Percentiles rank a stretch among this genome's conserved stretches.
These are phyloP conservation scores for Cantharis rustica DNA, from an alignment of 2,888 invertebrate genomes.

Conservation along the genomic window DNA sequence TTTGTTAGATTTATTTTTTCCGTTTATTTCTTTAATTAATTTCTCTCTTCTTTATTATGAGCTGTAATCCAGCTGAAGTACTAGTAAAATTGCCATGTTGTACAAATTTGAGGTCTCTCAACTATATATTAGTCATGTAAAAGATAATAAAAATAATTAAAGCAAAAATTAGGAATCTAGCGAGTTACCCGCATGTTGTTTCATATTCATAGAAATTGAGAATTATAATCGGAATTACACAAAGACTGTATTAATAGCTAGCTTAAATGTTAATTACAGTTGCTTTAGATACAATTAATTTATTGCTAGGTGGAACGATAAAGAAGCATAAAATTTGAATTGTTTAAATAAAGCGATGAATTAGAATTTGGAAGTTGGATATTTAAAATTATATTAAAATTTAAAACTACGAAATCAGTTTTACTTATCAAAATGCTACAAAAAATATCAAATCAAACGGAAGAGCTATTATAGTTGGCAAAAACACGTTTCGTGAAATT, in stretches of 20 bases:
- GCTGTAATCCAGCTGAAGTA: background rate
- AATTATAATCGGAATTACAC: background rate
- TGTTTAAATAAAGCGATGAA: background rate
- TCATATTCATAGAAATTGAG: background rate
- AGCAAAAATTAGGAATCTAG: background rate
- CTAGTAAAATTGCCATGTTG: background rate
- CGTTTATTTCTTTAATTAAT: background rate
- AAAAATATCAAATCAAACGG: background rate
- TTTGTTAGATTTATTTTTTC: background rate
- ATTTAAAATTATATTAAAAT: background rate
- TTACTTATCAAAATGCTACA: background rate
- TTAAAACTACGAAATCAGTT: background rate
- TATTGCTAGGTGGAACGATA: background rate
- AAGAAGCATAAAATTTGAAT: background rate
- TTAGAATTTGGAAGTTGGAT: background rate
- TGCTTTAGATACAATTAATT: background rate
- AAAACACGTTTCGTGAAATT: conserved; percentile 2
- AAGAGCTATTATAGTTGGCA: background rate
- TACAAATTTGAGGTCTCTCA: background rate
- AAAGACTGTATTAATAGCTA: background rate
- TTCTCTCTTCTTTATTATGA: background rate
- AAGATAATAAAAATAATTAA: background rate
- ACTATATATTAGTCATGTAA: background rate
- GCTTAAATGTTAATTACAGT: background rate
- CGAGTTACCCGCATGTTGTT: background rate